Percentiles rank a stretch among this genome's conserved stretches.
phyloP scores from a whole-genome alignment of 2,797 vertebrate genomes.

The Nothura maculosa region DNA sequence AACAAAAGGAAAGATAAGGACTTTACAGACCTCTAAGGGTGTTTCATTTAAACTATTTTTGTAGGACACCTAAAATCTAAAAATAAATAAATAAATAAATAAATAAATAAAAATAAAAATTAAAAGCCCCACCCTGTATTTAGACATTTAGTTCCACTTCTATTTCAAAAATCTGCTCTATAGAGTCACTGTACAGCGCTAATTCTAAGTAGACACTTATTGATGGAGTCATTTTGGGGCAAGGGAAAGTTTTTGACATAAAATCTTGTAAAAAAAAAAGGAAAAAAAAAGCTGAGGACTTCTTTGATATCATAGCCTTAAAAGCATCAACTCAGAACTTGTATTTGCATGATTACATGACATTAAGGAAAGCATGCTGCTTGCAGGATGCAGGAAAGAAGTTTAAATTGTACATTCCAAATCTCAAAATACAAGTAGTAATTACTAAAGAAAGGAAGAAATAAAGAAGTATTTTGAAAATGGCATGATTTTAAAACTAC shows the following conservation, averaged over 20 bases:
- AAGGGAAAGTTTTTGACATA: neutral
- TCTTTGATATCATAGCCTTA: neutral
- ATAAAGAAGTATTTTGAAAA: neutral
- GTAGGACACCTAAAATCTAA: neutral
- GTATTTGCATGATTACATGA: neutral
- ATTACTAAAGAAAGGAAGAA: neutral
- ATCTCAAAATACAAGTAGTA: neutral
- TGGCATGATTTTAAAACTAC: neutral
- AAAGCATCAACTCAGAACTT: neutral
- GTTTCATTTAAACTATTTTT: neutral
- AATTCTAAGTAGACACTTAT: neutral
- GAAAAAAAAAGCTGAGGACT: fast-evolving
- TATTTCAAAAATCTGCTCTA: neutral
- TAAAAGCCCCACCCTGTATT: neutral
- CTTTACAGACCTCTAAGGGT: neutral
- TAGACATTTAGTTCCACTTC: neutral
- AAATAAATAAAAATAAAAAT: too few species aligned
- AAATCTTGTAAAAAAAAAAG: neutral
- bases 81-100: neutral
- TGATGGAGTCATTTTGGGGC: neutral
- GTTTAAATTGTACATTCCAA: neutral
- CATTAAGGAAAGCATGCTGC: neutral
- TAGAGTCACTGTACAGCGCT: neutral
- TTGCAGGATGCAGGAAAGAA: too few species aligned
- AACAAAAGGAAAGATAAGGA: neutral